Conservation (phyloP, 2,888 invertebrate genomes). For the Amphiduros pacificus region DNA sequence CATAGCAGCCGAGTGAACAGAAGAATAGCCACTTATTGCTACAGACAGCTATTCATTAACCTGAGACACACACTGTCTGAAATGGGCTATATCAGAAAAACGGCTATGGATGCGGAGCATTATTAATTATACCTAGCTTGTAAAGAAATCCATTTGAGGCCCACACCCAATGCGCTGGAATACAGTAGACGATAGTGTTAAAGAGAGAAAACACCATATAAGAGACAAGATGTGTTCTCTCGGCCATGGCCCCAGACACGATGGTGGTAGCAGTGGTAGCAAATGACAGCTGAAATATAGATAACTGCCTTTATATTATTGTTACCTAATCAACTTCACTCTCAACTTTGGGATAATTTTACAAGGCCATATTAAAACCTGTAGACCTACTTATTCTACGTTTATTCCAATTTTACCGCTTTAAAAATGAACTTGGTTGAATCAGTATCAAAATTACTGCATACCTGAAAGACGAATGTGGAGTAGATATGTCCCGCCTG, state of each 20-base stretch:
- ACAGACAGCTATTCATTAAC: too few species aligned
- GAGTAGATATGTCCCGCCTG: conserved; percentile 85
- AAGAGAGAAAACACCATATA: conserved; percentile 51
- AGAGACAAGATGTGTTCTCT: conserved; percentile 48
- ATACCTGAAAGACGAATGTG: conserved; percentile 65
- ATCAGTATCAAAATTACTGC: too few species aligned
- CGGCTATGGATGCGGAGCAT: too few species aligned
- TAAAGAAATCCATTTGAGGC: conserved; percentile 30
- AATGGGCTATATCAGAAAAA: too few species aligned
- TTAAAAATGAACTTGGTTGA: too few species aligned
- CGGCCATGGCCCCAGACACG: conserved; percentile 49
- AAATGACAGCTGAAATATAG: conserved; percentile 30
- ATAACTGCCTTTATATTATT: too few species aligned
- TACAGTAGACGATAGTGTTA: conserved; percentile 50
- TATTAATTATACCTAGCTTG: conserved; percentile 10
- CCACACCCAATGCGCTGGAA: conserved; percentile 61
- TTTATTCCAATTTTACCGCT: too few species aligned
- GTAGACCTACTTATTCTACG: too few species aligned
- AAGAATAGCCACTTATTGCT: too few species aligned
- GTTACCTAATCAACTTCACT: background rate
- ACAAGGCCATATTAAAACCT: background rate
- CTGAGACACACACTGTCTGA: too few species aligned
- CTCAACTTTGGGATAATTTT: background rate
- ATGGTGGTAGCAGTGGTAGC: conserved; percentile 27
- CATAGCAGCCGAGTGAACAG: too few species aligned